Percentiles rank a stretch among this genome's conserved stretches.
These are phyloP conservation scores for Meteorus cinctellus DNA, from an alignment of 2,888 invertebrate species.

Conservation along the genomic window DNA sequence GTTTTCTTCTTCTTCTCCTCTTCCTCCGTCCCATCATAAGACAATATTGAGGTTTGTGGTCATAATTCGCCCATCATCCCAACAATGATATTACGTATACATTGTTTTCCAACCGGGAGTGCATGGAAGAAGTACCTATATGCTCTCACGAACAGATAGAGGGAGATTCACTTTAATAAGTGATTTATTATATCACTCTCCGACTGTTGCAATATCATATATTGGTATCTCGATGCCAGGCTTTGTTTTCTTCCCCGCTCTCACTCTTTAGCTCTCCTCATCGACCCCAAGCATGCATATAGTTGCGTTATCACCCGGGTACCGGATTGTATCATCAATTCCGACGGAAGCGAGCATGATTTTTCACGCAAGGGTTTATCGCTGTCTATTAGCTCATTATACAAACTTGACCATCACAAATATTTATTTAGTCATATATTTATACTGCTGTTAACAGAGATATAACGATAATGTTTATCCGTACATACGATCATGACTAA, in stretches of 20 bases:
- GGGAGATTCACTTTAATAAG: background rate
- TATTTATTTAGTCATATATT: background rate
- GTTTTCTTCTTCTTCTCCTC: background rate
- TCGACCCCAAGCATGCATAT: background rate
- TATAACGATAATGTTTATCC: too few species aligned
- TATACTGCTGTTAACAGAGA: background rate
- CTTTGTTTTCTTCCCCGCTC: background rate
- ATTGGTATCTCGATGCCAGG: background rate
- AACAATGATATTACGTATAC: background rate
- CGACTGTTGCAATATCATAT: background rate
- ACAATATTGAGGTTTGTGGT: background rate
- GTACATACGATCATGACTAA: too few species aligned
- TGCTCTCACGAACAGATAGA: background rate
- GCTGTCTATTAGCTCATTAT: background rate
- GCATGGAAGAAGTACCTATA: background rate
- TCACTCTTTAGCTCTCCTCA: background rate
- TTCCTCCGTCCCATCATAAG: background rate
- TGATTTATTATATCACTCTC: background rate
- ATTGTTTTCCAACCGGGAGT: background rate
- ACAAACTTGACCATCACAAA: background rate
- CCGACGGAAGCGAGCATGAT: background rate
- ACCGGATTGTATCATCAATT: background rate
- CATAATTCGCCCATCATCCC: background rate
- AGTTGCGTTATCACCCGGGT: background rate
- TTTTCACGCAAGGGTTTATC: constrained; percentile 1